Evolutionary conservation across 2,888 invertebrate genomes (phyloP).

Genomic region (Agonopterix heracliana): DNA sequence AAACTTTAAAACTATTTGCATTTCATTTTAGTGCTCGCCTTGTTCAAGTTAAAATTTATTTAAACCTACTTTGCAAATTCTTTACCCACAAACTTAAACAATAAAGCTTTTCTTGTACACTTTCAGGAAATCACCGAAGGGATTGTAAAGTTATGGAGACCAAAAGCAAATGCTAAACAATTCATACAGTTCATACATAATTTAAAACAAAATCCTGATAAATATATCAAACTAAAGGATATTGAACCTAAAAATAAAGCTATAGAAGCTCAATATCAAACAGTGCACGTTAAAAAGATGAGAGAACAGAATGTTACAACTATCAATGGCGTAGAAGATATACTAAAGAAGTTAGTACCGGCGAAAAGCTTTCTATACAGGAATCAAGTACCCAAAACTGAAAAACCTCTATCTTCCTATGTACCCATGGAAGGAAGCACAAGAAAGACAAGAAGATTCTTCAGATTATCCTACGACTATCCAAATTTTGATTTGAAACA

Average conservation of each 20-base stretch:
- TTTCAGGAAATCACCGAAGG: constrained; percentile 62
- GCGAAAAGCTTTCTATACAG: constrained; percentile 68
- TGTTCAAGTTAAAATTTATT: constrained; percentile 5
- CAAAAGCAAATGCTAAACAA: constrained; percentile 52
- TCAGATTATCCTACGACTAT: constrained; percentile 59
- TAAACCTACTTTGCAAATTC: background rate
- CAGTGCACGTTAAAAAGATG: constrained; percentile 36
- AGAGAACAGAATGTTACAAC: constrained; percentile 25
- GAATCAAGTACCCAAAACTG: constrained; percentile 34
- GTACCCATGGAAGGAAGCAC: constrained; percentile 57
- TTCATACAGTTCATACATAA: constrained; percentile 50
- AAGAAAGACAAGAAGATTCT: constrained; percentile 43
- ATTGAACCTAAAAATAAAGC: constrained; percentile 15
- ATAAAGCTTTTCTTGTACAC: background rate
- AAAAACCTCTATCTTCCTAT: constrained; percentile 50
- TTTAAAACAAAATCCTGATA: constrained; percentile 43
- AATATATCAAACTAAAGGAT: constrained; percentile 34
- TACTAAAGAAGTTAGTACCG: constrained; percentile 54
- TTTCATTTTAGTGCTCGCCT: constrained; percentile 4
- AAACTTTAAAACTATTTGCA: constrained; percentile 9
- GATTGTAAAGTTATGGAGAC: constrained; percentile 56
- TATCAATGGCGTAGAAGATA: constrained; percentile 47
- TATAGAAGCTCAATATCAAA: constrained; percentile 57
- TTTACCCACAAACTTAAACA: background rate
- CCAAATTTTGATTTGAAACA: constrained; percentile 50